Conservation (phyloP, 2,797 vertebrate genomes). For the Hydrophis major region DNA sequence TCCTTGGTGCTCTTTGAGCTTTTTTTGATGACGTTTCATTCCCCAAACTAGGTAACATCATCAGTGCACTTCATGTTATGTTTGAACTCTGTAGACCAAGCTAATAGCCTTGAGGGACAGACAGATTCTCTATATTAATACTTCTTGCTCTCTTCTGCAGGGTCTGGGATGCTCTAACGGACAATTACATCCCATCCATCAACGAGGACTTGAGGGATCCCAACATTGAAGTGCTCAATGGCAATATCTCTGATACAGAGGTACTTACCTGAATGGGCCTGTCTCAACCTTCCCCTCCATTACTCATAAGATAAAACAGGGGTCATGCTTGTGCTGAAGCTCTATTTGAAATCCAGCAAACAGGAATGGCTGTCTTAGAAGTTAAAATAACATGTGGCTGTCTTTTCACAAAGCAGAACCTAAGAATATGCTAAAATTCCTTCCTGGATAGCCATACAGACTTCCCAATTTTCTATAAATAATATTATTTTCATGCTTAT, state of each 20-base stretch:
- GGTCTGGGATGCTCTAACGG: constrained; percentile 92
- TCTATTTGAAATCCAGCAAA: background rate
- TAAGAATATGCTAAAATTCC: background rate
- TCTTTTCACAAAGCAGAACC: background rate
- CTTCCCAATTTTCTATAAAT: background rate
- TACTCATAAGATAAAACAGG: background rate
- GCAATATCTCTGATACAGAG: constrained; percentile 86
- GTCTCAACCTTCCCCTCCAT: background rate
- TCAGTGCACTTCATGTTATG: background rate
- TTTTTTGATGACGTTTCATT: background rate
- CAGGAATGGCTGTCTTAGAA: background rate
- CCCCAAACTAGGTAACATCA: background rate
- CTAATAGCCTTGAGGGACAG: constrained; percentile 16
- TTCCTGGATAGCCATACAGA: background rate
- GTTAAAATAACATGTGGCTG: background rate
- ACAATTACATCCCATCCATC: constrained; percentile 85
- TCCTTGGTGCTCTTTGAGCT: background rate
- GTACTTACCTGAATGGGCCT: constrained; percentile 68
- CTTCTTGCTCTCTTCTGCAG: constrained; percentile 73
- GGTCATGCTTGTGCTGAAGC: background rate
- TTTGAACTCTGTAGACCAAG: constrained; percentile 22
- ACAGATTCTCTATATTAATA: constrained; percentile 58
- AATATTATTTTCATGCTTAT: background rate
- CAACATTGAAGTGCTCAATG: constrained; percentile 82
- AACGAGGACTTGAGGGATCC: constrained; percentile 83